A percentile compares a stretch with the other conserved stretches of the same genome.
phyloP scores from a whole-genome alignment of 1,140 invertebrate genomes.

The Lasioglossum albipes region DNA sequence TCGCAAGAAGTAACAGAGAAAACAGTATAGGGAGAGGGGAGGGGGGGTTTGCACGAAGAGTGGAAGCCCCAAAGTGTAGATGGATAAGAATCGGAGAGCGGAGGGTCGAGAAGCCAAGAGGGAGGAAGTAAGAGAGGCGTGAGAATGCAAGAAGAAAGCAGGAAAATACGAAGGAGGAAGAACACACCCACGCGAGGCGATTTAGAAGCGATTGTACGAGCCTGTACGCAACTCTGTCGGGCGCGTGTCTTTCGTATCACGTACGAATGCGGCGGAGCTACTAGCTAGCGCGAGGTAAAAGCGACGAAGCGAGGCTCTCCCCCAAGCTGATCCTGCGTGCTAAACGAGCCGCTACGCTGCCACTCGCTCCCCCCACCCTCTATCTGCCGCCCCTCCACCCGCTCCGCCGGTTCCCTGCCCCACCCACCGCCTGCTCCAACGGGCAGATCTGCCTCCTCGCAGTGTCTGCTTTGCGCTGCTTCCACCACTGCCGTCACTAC shows the following conservation, averaged over 20 bases:
- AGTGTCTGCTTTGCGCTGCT: conserved; percentile 12
- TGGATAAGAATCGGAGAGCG: too few relatives aligned
- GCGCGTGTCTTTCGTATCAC: conserved; percentile 61
- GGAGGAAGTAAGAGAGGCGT: background rate
- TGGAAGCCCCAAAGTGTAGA: background rate
- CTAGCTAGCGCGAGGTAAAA: conserved; percentile 69
- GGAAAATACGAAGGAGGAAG: background rate
- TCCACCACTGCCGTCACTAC: background rate
- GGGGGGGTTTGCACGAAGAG: background rate
- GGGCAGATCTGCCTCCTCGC: background rate
- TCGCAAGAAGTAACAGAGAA: background rate
- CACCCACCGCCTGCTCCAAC: too few relatives aligned
- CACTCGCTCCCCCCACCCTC: conserved; percentile 46
- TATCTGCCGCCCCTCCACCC: background rate
- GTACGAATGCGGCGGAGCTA: conserved; percentile 74
- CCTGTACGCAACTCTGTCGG: conserved; percentile 19
- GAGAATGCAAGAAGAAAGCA: conserved; percentile 10
- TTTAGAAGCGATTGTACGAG: background rate
- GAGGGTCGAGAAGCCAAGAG: too few relatives aligned
- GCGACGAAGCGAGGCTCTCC: conserved; percentile 67
- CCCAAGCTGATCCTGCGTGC: conserved; percentile 71
- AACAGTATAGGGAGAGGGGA: background rate
- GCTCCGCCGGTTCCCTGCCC: background rate
- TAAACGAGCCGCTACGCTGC: conserved; percentile 63
- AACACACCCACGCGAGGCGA: conserved; percentile 14